Evolutionary conservation across 1,140 invertebrate species (phyloP).

Genomic region (Geopemphigus sp.): DNA sequence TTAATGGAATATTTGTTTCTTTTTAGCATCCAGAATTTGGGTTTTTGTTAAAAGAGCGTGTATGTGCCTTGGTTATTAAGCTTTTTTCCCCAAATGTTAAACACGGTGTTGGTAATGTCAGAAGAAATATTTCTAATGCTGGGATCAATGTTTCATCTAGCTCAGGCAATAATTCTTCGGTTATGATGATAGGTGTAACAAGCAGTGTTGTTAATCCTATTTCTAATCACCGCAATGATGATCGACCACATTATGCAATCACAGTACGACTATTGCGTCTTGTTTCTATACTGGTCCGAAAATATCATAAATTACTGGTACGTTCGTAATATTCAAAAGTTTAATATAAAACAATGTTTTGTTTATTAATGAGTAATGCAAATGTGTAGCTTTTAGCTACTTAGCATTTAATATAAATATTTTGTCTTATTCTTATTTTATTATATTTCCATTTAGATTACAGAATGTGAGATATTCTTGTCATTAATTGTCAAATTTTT

Average conservation of each 20-base stretch:
- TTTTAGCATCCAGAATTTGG: slow-evolving; percentile 90
- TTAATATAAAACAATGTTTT: no score
- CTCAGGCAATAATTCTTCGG: slow-evolving; percentile 6
- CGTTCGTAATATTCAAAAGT: slow-evolving; percentile 55
- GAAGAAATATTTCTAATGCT: not conserved
- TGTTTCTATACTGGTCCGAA: slow-evolving; percentile 88
- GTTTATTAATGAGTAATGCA: no score
- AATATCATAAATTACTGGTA: slow-evolving; percentile 90
- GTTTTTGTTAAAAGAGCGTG: slow-evolving; percentile 91
- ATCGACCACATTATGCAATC: slow-evolving; percentile 95
- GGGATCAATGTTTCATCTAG: not conserved
- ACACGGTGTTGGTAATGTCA: slow-evolving; percentile 61
- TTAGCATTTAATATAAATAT: not conserved
- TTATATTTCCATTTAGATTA: slow-evolving; percentile 64
- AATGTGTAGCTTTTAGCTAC: not conserved
- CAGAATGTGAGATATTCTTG: slow-evolving; percentile 98
- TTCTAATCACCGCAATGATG: slow-evolving; percentile 65
- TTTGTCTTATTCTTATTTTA: not conserved
- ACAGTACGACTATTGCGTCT: slow-evolving; percentile 91
- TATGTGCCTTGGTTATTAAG: slow-evolving; percentile 96
- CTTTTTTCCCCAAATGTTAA: slow-evolving; percentile 96
- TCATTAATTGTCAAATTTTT: slow-evolving; percentile 95
- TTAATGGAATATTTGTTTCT: slow-evolving; percentile 51
- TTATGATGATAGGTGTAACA: slow-evolving; percentile 52
- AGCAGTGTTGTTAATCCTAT: slow-evolving; percentile 56